Evolutionary conservation across 1,140 invertebrate species (phyloP), one percentile per base, ranked within the genome.

Genomic region (Andricus grossulariae): DNA sequence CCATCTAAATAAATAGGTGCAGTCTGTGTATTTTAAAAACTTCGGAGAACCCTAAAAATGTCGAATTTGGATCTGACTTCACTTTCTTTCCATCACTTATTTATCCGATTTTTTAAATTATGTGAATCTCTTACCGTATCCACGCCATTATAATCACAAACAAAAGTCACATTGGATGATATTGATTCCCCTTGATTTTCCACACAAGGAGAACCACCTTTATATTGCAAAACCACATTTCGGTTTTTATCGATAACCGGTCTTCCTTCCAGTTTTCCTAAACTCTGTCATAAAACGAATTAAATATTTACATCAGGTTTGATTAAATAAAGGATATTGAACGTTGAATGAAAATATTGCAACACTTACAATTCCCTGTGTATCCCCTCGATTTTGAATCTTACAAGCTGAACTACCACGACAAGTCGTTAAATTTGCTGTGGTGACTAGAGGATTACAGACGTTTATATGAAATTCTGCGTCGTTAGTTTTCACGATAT

Each of bases 351-450:
- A 60, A 66, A 39, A 66, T 55, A n/a, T 55, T 55, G 18, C 5
- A 39, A 52, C 82, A 90, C 91, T 92, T 85, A 92, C 92, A 32
- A 84, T 84, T 87, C 92, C 91, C 71, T 92, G 85, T 74, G 88
- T 84, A 72, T 89, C 87, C 74, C 80, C 84, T 49, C 82, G 87
- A 78, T 83, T 50, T 1, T 86, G 87, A 76, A 89, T 87, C 87
- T 91, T 91, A 78, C 92, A 93, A 76, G 87, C 89, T 72, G 89
- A 90, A 80, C 90, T 92, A 16, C 91, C 92, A 82, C 91, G 89
- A 57, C 85, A 81, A 81, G 92, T 93, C 79, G 88, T 89, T 73
- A 93, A 87, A 84, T 89, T 87, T 82, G 86, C 87, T 82, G 86
- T 86, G 73, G 91, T 84, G 74, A 92, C 87, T 80, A 93, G 85